phyloP scores from a whole-genome alignment of 2,888 invertebrate species.

The Lochmaea crataegi region DNA sequence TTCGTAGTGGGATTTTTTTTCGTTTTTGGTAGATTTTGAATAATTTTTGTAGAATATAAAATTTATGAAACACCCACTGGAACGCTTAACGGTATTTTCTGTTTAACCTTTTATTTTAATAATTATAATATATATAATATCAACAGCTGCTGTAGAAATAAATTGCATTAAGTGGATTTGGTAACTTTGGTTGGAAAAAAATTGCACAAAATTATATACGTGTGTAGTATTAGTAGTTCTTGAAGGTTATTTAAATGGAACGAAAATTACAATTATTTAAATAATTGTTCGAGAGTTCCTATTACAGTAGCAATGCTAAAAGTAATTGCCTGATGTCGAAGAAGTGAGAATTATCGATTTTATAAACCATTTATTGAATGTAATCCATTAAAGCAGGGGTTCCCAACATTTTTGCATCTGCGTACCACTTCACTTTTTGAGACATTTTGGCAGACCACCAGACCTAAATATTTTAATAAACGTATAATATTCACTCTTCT shows the following conservation, averaged over 20 bases:
- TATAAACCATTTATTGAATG: not conserved
- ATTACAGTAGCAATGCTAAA: not conserved
- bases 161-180: not conserved
- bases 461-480: too few species aligned
- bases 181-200: not conserved
- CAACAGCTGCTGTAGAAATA: not conserved
- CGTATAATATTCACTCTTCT: too few species aligned
- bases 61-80: not conserved
- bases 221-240: not conserved
- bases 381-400: too few species aligned
- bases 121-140: not conserved
- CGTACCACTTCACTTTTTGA: too few species aligned
- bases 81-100: not conserved
- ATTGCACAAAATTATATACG: not conserved
- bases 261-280: not conserved
- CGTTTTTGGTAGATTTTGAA: not conserved
- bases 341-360: not conserved
- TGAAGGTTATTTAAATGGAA: constrained; percentile 5
- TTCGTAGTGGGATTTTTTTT: not conserved
- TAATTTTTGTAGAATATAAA: not conserved
- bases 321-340: not conserved
- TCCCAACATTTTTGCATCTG: too few species aligned
- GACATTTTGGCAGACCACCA: too few species aligned
- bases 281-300: not conserved
- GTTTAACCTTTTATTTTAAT: not conserved